Conservation (phyloP, 2,888 invertebrate species). For the Sarcophaga variegata region DNA sequence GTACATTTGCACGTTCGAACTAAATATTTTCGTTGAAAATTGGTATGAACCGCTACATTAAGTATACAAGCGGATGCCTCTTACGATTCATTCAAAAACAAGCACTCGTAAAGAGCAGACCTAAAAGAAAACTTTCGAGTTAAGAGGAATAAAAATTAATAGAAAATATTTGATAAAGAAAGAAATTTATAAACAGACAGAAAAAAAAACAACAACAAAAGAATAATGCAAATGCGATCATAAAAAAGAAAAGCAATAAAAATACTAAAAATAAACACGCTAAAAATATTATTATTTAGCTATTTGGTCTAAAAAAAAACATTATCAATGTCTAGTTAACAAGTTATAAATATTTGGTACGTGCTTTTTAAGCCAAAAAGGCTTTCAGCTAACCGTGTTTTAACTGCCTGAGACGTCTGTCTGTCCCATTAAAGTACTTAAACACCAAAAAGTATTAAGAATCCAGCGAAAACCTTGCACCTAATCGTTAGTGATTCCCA, state of each 20-base stretch:
- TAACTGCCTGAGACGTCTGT: neutral
- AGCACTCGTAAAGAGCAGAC: slow-evolving; percentile 44
- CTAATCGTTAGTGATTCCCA: neutral
- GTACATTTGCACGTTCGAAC: slow-evolving; percentile 27
- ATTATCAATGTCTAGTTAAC: neutral
- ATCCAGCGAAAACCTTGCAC: neutral
- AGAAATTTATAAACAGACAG: slow-evolving; percentile 26
- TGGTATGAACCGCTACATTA: slow-evolving; percentile 36
- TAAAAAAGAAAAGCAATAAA: slow-evolving; percentile 39
- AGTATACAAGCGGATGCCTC: slow-evolving; percentile 30
- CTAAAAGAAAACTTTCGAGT: neutral
- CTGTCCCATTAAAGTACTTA: neutral
- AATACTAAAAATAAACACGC: slow-evolving; percentile 4
- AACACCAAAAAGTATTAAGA: neutral
- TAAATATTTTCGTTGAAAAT: neutral
- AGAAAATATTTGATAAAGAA: slow-evolving; percentile 8
- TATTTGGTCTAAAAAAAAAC: neutral
- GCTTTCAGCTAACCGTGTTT: neutral
- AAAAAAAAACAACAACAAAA: slow-evolving; percentile 10
- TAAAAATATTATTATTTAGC: neutral
- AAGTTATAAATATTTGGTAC: neutral
- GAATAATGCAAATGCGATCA: slow-evolving; percentile 49
- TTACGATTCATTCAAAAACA: slow-evolving; percentile 53
- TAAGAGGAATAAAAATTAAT: neutral
- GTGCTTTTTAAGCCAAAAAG: neutral